Conservation (phyloP, 2,113 vertebrate genomes). For the Oreochromis aureus region DNA sequence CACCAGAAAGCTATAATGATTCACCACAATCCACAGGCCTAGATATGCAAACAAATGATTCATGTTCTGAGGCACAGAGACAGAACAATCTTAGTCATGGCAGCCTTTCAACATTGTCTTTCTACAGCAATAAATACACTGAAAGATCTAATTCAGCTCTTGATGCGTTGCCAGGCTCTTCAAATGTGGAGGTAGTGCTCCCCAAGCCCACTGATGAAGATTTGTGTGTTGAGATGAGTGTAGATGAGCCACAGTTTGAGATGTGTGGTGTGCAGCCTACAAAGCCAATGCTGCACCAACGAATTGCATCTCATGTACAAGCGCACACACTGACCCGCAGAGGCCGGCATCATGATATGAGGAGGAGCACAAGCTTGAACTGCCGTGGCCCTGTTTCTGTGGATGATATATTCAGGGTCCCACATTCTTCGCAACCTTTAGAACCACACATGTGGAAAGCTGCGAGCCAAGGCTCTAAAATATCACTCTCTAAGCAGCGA, state of each 20-base stretch:
- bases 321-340: not conserved
- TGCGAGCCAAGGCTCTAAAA: constrained; percentile 4
- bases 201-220: not conserved
- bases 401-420: not conserved
- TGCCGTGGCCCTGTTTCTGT: not conserved
- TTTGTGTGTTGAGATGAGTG: constrained; percentile 70
- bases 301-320: constrained; percentile 44
- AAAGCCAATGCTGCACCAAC: constrained; percentile 38
- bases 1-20: constrained; percentile 27
- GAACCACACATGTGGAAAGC: constrained; percentile 1
- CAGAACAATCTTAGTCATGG: constrained; percentile 15
- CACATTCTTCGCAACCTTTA: not conserved
- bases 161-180: not conserved
- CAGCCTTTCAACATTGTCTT: constrained; percentile 20
- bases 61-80: constrained; percentile 4
- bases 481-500: constrained; percentile 31
- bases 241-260: constrained; percentile 67
- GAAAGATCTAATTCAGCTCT: constrained; percentile 9
- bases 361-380: constrained; percentile 17
- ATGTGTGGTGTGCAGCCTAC: not conserved
- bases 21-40: constrained; percentile 15
- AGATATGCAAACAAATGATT: constrained; percentile 30
- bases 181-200: not conserved
- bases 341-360: not conserved
- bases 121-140: not conserved